Conservation (phyloP, 2,113 vertebrate species). For the Pavo muticus region DNA sequence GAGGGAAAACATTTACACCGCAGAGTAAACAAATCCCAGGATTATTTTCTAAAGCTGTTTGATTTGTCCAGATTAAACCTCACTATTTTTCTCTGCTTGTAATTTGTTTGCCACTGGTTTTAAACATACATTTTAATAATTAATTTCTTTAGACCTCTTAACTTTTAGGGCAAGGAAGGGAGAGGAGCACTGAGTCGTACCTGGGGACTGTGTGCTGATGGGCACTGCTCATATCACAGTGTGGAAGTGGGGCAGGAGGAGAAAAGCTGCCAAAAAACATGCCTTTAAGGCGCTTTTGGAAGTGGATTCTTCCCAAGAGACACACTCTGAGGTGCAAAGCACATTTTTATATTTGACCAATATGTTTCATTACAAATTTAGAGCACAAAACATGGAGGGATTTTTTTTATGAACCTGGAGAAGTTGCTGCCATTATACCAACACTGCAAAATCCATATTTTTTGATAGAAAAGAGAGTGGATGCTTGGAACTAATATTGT, state of each 20-base stretch:
- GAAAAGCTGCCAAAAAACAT: background rate
- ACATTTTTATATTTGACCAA: slow-evolving; percentile 33
- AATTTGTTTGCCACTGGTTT: background rate
- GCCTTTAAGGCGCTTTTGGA: background rate
- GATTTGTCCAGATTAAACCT: background rate
- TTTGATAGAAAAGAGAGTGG: background rate
- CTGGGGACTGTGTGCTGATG: background rate
- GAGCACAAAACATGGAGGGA: background rate
- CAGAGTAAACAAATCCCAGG: slow-evolving; percentile 16
- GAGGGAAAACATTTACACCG: background rate
- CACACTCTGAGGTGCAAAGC: background rate
- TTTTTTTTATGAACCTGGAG: background rate
- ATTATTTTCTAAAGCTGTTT: slow-evolving; percentile 36
- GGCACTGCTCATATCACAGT: background rate
- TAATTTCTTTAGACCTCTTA: background rate
- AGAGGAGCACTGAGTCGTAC: background rate
- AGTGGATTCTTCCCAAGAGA: background rate
- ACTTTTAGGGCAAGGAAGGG: background rate
- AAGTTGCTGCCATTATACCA: background rate
- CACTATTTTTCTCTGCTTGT: background rate
- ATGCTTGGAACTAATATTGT: slow-evolving; percentile 13
- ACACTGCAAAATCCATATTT: background rate
- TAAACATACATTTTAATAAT: background rate
- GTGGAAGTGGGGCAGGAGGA: background rate
- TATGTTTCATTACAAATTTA: slow-evolving; percentile 34